Conservation (phyloP, 2,888 invertebrate species). For the Heliconius hortense region DNA sequence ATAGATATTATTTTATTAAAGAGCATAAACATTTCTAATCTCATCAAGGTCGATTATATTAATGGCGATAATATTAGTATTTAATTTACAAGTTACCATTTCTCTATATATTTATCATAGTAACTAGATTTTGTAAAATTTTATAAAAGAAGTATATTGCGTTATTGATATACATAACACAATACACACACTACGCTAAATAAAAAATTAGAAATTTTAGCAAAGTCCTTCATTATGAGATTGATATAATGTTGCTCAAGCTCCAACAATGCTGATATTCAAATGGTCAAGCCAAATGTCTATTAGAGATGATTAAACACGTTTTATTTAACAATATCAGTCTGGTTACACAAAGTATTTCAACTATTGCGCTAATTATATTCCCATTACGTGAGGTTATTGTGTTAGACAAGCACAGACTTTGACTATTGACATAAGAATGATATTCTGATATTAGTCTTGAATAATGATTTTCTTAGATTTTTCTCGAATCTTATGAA, state of each 20-base stretch:
- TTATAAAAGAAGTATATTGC: background rate
- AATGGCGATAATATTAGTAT: background rate
- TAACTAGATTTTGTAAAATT: background rate
- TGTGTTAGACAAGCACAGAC: constrained; percentile 4
- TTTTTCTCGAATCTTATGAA: background rate
- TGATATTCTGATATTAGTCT: background rate
- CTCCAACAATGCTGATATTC: constrained; percentile 16
- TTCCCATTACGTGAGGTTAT: constrained; percentile 29
- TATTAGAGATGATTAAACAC: constrained; percentile 36
- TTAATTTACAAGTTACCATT: background rate
- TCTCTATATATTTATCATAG: background rate
- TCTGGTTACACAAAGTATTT: constrained; percentile 27
- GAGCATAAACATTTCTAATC: background rate
- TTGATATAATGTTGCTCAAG: constrained; percentile 11
- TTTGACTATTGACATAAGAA: constrained; percentile 7
- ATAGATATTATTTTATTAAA: background rate
- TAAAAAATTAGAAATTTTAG: constrained; percentile 10
- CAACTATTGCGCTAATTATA: constrained; percentile 31
- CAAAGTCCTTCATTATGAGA: constrained; percentile 11
- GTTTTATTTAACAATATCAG: constrained; percentile 35
- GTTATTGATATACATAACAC: background rate
- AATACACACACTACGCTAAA: background rate
- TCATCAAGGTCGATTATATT: background rate
- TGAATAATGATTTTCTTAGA: background rate
- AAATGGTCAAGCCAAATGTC: constrained; percentile 20